Evolutionary conservation across 2,888 invertebrate genomes (phyloP).

Genomic region (Drosophila bunnanda): DNA sequence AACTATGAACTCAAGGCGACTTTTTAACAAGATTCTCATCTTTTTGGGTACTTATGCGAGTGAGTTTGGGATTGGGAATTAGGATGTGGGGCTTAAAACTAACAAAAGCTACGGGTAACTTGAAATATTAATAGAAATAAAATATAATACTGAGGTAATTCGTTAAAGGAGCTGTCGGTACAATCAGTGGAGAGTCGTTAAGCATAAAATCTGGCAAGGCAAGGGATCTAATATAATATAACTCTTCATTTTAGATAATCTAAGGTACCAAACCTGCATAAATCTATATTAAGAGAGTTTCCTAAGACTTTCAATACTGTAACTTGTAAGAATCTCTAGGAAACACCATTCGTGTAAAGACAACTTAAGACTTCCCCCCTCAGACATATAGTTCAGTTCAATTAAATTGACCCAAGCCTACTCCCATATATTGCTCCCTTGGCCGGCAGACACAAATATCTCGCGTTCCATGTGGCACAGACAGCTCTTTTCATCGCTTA

Average conservation of each 20-base stretch:
- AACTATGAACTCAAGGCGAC: background rate
- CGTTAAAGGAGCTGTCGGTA: conserved; percentile 13
- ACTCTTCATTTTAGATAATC: background rate
- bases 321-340: background rate
- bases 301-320: background rate
- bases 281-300: background rate
- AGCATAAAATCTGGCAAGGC: background rate
- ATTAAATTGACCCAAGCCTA: conserved; percentile 35
- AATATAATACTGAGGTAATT: background rate
- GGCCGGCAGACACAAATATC: conserved; percentile 11
- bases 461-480: conserved; percentile 22
- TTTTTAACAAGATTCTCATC: background rate
- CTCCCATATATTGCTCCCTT: conserved; percentile 36
- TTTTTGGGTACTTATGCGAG: background rate
- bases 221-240: background rate
- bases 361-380: background rate
- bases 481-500: conserved; percentile 41
- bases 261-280: background rate
- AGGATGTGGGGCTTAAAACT: background rate
- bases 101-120: background rate
- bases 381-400: conserved; percentile 29
- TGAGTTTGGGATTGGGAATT: background rate
- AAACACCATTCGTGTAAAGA: background rate
- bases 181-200: background rate
- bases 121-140: background rate